Evolutionary conservation across 2,797 vertebrate genomes (phyloP), one percentile per base, ranked within the genome.

Genomic region (Sebastes oblongus): DNA sequence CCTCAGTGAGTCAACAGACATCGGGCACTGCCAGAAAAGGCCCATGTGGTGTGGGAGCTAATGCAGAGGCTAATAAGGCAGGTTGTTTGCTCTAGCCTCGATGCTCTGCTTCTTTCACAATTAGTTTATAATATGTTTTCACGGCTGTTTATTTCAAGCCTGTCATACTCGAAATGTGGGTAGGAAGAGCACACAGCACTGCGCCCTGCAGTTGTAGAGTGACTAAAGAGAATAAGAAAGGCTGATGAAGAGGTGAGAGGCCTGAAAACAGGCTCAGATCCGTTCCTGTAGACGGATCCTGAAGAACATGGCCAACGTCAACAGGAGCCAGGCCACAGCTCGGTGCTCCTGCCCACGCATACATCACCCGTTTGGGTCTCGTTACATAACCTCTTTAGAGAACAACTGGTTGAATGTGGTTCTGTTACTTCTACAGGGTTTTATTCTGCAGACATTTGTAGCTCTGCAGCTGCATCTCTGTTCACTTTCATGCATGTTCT

Each of bases 1-100:
- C 13, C 50, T 71, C n/a, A 11, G 85, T 94, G 91, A 93, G 86
- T 94, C 92, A 93, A 87, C 83, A 85, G 84, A 80, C 74, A 66
- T 12, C 8, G 71, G 72, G 13, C 68, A 62, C 77, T 73, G 86
- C 86, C 91, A 87, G 62, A 88, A 88, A 87, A 66, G 72, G 70
- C 73, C 81, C 80, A 77, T 81, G 81, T 89, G 82, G 46, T 81
- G 61, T 29, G 32, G 72, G 36, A 39, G 50, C 80, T 64, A 74
- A 68, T 52, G 78, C 60, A 72, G 70, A 84, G 61, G 59, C 72
- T 62, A 77, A 73, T 12, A 24, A 61, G 78, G 75, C 68, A 50
- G 73, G 66, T 54, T 83, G 87, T 74, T 86, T 81, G 72, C 66
- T 72, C 59, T 64, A 56, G 62, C 61, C 77, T 59, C 20, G 20